Evolutionary conservation across 2,888 invertebrate genomes (phyloP).

Genomic region (Clanis bilineata): DNA sequence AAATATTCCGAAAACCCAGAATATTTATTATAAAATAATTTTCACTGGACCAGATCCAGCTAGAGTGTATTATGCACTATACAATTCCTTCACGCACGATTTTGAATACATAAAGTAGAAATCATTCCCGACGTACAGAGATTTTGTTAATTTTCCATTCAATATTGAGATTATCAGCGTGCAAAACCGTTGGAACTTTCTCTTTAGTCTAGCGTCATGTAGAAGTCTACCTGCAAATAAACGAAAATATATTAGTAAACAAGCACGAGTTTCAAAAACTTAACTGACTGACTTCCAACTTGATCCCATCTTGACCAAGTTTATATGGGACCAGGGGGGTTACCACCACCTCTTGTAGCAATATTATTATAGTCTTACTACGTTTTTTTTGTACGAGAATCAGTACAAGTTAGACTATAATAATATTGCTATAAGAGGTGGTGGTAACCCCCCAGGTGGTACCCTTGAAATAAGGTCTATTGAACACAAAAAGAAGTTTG

Average conservation of each 20-base stretch:
- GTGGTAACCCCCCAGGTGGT: too few relatives aligned
- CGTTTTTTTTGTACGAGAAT: too few relatives aligned
- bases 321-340: too few relatives aligned
- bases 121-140: not conserved
- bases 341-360: too few relatives aligned
- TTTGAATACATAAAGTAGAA: conserved; percentile 7
- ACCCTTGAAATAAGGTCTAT: too few relatives aligned
- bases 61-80: not conserved
- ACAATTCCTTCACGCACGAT: not conserved
- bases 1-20: not conserved
- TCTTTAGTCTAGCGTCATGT: conserved; percentile 9
- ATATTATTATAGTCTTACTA: too few relatives aligned
- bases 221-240: conserved; percentile 4
- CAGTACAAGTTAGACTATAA: too few relatives aligned
- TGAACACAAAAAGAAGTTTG: too few relatives aligned
- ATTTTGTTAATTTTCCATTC: not conserved
- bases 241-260: not conserved
- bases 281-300: too few relatives aligned
- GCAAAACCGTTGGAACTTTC: conserved; percentile 14
- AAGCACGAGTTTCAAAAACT: too few relatives aligned
- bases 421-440: too few relatives aligned
- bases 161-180: conserved; percentile 7
- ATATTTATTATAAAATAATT: conserved; percentile 4
- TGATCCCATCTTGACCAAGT: too few relatives aligned
- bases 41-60: not conserved